Evolutionary conservation across 1,140 invertebrate species (phyloP), one percentile per base, ranked within the genome.

Genomic region (Dysdera silvatica): DNA sequence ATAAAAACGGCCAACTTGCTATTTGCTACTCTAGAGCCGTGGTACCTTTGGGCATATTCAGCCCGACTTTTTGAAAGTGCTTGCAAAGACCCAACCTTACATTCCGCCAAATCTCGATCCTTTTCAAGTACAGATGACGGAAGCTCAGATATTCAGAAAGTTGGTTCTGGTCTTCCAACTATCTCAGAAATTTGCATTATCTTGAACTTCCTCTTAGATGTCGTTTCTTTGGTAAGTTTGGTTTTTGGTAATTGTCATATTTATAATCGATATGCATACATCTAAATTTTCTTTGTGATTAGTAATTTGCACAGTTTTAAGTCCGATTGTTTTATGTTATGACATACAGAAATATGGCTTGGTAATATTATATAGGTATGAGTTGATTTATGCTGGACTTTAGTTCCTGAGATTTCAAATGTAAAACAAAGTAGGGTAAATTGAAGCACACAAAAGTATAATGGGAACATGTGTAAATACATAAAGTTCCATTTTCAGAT

Each of bases 11-110:
- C 88, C 1, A 94, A 92, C 75, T 76, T 93, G 26, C 73, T 95
- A 18, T 89, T 95, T 72, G 85, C 86, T 31, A 87, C 88, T 2
- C 79, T 94, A 49, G 89, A 94, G 71, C 84, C 87, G 2, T 85
- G 84, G 48, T 94, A 90, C 71, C 84, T 95, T 47, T 95, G 91
- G 91, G 82, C 85, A 64, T 91, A 88, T 72, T 82, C 88, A 60
- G 86, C 84, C 3, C 80, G 81, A 45, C 75, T 87, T 56, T 89
- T 87, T 73, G 79, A 83, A 51, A 80, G 80, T 60, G 82, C 85
- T 12, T 86, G 84, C 71, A 73, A 66, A 8, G 31, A 40, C 7
- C 33, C 55, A 33, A 43, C 14, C 31, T 14, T n/a, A 8, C 26
- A 26, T 10, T 18, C 18, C 8, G 6, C 24, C 10, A 7, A 28